Conservation (phyloP, 2,888 invertebrate genomes). For the Lutraria lutraria region DNA sequence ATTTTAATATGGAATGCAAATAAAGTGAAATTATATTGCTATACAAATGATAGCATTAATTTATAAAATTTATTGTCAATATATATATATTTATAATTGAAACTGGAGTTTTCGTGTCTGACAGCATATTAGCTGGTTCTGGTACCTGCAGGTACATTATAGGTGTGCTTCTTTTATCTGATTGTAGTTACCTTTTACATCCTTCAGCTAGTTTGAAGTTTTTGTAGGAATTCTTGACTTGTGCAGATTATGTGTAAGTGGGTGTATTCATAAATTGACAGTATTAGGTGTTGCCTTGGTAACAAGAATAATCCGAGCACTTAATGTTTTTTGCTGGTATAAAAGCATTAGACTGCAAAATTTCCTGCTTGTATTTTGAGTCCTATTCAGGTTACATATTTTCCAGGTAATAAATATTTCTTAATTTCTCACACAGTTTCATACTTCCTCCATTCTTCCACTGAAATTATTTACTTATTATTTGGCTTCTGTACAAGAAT, state of each 20-base stretch:
- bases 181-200: not conserved
- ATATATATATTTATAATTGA: too few relatives aligned
- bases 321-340: not conserved
- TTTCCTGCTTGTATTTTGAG: not conserved
- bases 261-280: not conserved
- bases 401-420: slow-evolving; percentile 16
- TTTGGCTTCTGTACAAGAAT: slow-evolving; percentile 47
- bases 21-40: not conserved
- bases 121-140: not conserved
- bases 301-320: not conserved
- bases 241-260: slow-evolving; percentile 17
- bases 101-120: not conserved
- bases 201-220: not conserved
- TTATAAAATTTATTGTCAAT: not conserved
- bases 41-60: not conserved
- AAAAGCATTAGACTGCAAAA: not conserved
- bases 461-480: slow-evolving; percentile 9
- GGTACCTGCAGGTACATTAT: not conserved
- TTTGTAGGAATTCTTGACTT: slow-evolving; percentile 19
- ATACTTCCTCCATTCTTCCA: not conserved
- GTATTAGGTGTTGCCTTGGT: slow-evolving; percentile 8
- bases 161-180: not conserved
- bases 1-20: not conserved
- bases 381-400: not conserved
- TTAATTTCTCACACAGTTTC: not conserved